phyloP scores from a whole-genome alignment of 2,888 invertebrate genomes.

The Salticus scenicus region DNA sequence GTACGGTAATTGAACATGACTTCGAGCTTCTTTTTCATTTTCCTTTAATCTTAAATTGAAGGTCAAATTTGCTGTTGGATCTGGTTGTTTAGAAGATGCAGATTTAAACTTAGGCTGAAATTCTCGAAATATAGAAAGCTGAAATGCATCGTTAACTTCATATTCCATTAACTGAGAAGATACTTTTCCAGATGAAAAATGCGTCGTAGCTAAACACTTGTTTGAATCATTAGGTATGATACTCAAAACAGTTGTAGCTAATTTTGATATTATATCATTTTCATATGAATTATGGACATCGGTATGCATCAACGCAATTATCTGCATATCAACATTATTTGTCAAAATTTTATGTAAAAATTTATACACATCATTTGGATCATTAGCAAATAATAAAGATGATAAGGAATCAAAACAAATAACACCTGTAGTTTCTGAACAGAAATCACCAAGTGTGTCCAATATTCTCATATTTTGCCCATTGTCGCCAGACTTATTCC shows the following conservation, averaged over 20 bases:
- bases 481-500: constrained; percentile 3
- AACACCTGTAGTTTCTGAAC: constrained; percentile 18
- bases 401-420: constrained; percentile 46
- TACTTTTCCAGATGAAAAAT: constrained; percentile 45
- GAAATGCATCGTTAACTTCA: constrained; percentile 19
- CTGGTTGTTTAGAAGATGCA: constrained; percentile 40
- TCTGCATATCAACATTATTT: constrained; percentile 31
- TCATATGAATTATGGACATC: constrained; percentile 32
- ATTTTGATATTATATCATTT: constrained; percentile 17
- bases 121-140: constrained; percentile 26
- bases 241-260: constrained; percentile 33
- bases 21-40: constrained; percentile 38
- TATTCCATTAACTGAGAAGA: constrained; percentile 12
- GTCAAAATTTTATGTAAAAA: constrained; percentile 29
- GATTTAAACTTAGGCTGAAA: background rate
- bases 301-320: constrained; percentile 38
- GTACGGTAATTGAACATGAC: constrained; percentile 47
- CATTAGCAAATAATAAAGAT: constrained; percentile 30
- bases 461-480: background rate
- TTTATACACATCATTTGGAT: constrained; percentile 31
- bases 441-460: background rate
- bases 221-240: background rate
- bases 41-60: constrained; percentile 57
- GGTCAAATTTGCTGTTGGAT: constrained; percentile 59
- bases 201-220: background rate